Evolutionary conservation across 2,797 vertebrate genomes (phyloP), one percentile per base, ranked within the genome.

Genomic region (Peromyscus nudipes): DNA sequence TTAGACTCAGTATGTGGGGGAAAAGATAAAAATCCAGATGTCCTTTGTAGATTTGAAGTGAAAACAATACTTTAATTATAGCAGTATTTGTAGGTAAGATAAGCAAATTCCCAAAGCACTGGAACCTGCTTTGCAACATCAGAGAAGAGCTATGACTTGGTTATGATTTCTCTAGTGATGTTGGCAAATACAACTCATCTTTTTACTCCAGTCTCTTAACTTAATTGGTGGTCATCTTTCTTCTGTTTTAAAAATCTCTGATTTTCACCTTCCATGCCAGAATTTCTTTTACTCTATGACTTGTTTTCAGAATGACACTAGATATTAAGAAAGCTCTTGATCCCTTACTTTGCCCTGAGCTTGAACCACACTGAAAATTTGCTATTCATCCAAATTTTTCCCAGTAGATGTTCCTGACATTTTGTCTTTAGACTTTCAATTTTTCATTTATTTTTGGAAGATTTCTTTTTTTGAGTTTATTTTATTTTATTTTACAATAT

Each of bases 31-130:
- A 97, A 95, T 89, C 77, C 52, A 67, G 80, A 95, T 96, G 79
- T 90, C 71, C 73, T 96, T 96, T 88, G 34, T 76, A 93, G 67
- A 29, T 82, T 97, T 97, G 55, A 95, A 94, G 73, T 80, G 40
- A 95, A 92, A 92, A 80, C 43, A 91, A 91, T 97, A 88, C 81
- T 92, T 92, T 95, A 94, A 96, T 94, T 93, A 95, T 34, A 86
- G 43, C n/a, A 79, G 67, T 92, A 82, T 89, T 95, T 96, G 88
- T 95, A 73, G 40, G 37, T 84, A 89, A 81, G 67, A 92, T 93
- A 93, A 96, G 73, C 77, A 82, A 92, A 95, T 79, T 82, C 43
- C 43, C 73, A 89, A 52, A 86, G 21, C 67, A 76, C 4, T 77
- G 90, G 27, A 16, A 93, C 69, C 12, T 79, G 27, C 60, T 43